phyloP scores from a whole-genome alignment of 2,888 invertebrate genomes.

The Phengaris arion region DNA sequence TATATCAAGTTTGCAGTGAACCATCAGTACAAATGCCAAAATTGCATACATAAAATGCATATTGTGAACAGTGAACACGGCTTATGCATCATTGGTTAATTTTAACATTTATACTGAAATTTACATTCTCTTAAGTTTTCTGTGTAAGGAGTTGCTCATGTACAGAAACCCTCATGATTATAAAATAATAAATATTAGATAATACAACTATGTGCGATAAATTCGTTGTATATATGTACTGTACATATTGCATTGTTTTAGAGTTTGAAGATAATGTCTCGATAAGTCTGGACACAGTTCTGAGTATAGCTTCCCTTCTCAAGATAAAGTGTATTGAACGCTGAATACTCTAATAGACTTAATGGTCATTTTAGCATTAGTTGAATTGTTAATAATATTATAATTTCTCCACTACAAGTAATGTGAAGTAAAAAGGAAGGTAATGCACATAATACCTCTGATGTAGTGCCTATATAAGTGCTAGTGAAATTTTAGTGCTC shows the following conservation, averaged over 20 bases:
- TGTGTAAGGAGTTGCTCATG: no score
- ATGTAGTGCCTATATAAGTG: neutral
- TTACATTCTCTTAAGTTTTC: no score
- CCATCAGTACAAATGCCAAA: no score
- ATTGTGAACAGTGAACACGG: no score
- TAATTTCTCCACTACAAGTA: neutral
- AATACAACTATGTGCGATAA: neutral
- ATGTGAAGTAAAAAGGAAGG: neutral
- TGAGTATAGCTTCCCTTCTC: conserved; percentile 2
- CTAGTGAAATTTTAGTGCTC: neutral
- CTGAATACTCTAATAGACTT: neutral
- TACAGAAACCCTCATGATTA: no score
- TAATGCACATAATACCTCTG: neutral
- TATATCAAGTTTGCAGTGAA: no score
- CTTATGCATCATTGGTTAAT: no score
- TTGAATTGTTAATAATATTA: neutral
- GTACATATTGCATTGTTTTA: neutral
- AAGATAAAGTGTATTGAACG: neutral
- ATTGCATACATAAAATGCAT: no score
- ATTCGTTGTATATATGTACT: neutral
- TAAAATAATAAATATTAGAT: neutral
- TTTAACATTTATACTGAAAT: no score
- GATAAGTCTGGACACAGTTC: neutral
- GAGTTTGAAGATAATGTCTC: neutral
- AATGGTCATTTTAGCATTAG: neutral